Percentiles rank a stretch among this genome's conserved stretches.
Conservation (phyloP, 2,113 vertebrate genomes). For the Spermophilus dauricus region DNA sequence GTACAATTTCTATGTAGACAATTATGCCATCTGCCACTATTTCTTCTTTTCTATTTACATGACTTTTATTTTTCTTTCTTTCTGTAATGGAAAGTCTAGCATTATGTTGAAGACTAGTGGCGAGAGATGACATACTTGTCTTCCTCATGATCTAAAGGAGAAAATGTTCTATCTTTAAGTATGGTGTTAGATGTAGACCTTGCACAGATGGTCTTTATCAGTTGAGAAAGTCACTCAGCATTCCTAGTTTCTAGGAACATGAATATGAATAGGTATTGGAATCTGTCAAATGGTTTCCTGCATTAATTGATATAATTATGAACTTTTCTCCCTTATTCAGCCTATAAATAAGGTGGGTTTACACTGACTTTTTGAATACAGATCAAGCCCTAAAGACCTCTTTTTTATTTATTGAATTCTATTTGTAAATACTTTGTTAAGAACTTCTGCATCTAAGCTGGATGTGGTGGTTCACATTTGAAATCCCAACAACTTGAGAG, state of each 20-base stretch:
- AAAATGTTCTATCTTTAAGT: not conserved
- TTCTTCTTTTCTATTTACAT: not conserved
- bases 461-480: too few relatives aligned
- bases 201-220: not conserved
- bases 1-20: not conserved
- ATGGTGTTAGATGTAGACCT: not conserved
- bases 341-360: not conserved
- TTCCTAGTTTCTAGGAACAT: not conserved
- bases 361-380: not conserved
- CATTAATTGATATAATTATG: not conserved
- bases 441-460: too few relatives aligned
- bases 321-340: not conserved
- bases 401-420: not conserved
- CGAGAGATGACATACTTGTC: not conserved
- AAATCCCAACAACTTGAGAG: too few relatives aligned
- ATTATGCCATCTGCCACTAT: not conserved
- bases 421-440: not conserved
- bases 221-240: not conserved
- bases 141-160: not conserved
- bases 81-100: not conserved
- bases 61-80: not conserved
- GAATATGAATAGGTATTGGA: not conserved
- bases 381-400: not conserved
- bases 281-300: not conserved
- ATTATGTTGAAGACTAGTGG: not conserved